Conservation (phyloP, 1,140 invertebrate genomes). For the Pteromalus puparum region DNA sequence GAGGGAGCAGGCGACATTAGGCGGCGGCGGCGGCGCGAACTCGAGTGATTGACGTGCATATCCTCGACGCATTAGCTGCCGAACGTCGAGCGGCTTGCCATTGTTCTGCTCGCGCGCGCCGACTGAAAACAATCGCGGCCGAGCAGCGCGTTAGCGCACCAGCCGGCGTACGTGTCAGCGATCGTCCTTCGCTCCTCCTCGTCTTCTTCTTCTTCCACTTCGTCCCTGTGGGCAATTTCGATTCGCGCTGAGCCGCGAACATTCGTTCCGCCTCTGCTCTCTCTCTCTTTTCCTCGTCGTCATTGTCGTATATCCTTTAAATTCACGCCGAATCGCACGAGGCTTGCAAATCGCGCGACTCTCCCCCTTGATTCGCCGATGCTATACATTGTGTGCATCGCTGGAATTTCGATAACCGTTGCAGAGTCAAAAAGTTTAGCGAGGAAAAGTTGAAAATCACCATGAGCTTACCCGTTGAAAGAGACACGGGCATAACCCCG, state of each 20-base stretch:
- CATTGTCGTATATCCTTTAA: slow-evolving; percentile 32
- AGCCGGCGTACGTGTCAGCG: slow-evolving; percentile 24
- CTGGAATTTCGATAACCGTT: neutral
- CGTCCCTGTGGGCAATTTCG: slow-evolving; percentile 21
- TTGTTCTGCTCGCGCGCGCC: slow-evolving; percentile 52
- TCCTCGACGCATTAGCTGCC: slow-evolving; percentile 58
- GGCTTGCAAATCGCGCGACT: slow-evolving; percentile 1
- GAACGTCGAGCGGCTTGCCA: slow-evolving; percentile 51
- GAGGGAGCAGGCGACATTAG: slow-evolving; percentile 48
- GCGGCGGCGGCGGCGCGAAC: slow-evolving; percentile 50
- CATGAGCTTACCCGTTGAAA: no score
- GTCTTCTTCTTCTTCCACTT: neutral
- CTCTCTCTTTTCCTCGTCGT: neutral
- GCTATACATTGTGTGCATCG: neutral
- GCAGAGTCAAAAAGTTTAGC: no score
- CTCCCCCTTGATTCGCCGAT: neutral
- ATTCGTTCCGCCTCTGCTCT: slow-evolving; percentile 2
- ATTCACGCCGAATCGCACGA: slow-evolving; percentile 8
- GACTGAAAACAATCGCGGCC: slow-evolving; percentile 18
- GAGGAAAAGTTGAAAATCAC: no score
- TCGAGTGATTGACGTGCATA: slow-evolving; percentile 61
- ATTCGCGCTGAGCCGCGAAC: slow-evolving; percentile 2
- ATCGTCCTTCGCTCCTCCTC: neutral
- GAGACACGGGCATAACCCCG: neutral
- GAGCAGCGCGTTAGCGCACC: no score